A percentile compares a stretch with the other conserved stretches of the same genome.
These are phyloP conservation scores for Mormyrops boulengeri DNA, from an alignment of 2,797 vertebrate genomes.

Conservation along the genomic window DNA sequence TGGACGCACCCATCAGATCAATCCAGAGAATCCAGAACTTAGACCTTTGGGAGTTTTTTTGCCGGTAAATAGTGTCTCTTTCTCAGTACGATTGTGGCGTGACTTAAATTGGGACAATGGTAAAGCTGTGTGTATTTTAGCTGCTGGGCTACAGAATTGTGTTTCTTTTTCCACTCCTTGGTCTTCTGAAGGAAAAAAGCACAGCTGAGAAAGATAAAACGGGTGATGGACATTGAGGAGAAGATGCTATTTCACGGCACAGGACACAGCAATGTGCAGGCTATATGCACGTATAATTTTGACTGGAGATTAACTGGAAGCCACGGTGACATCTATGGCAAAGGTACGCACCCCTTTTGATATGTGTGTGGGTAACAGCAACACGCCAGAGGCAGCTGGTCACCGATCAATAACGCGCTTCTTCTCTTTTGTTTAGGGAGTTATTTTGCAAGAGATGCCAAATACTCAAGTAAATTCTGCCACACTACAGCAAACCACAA, in stretches of 20 bases:
- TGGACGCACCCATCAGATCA: slow-evolving; percentile 82
- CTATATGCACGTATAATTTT: slow-evolving; percentile 96
- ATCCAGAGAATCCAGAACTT: slow-evolving; percentile 95
- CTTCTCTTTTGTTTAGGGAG: slow-evolving; percentile 64
- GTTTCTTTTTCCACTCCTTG: slow-evolving; percentile 16
- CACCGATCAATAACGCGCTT: too few relatives aligned
- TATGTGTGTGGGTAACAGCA: not conserved
- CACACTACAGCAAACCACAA: slow-evolving; percentile 81
- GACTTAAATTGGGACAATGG: not conserved
- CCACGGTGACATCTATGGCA: slow-evolving; percentile 87
- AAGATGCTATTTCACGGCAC: slow-evolving; percentile 96
- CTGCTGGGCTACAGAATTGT: not conserved
- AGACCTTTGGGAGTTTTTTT: slow-evolving; percentile 97
- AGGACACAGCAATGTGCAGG: slow-evolving; percentile 86
- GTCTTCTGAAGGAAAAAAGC: slow-evolving; percentile 78
- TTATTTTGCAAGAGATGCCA: slow-evolving; percentile 89
- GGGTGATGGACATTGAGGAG: slow-evolving; percentile 76
- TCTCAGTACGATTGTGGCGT: not conserved
- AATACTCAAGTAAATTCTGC: slow-evolving; percentile 92
- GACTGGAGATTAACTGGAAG: slow-evolving; percentile 94
- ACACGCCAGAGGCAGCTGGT: too few relatives aligned
- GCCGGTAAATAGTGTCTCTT: slow-evolving; percentile 68
- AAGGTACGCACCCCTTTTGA: slow-evolving; percentile 63
- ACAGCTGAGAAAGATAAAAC: slow-evolving; percentile 86
- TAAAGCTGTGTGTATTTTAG: not conserved